Conservation (phyloP, 92 coral and sea anemone genomes). For the Heteractis magnifica region DNA sequence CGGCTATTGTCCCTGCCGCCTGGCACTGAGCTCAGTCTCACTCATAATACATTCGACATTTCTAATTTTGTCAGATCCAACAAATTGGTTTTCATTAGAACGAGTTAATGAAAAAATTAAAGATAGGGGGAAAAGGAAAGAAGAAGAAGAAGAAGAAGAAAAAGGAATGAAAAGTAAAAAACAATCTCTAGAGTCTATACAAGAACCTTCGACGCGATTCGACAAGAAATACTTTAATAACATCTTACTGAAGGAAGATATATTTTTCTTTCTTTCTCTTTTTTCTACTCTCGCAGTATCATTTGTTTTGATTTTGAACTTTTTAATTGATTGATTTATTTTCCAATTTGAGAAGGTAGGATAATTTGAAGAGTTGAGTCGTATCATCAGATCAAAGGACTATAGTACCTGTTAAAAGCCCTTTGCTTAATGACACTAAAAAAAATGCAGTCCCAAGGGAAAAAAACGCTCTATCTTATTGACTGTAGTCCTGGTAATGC, state of each 20-base stretch:
- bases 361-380: constrained; percentile 16
- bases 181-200: background rate
- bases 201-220: background rate
- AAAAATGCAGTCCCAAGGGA: constrained; percentile 2
- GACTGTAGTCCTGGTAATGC: constrained; percentile 6
- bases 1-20: background rate
- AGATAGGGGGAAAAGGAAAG: background rate
- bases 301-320: constrained; percentile 26
- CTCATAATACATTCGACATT: background rate
- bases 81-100: constrained; percentile 8
- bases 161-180: background rate
- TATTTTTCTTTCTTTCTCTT: background rate
- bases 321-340: constrained; percentile 40
- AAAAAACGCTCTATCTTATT: constrained; percentile 10
- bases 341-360: constrained; percentile 29
- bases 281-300: background rate
- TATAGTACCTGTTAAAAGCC: constrained; percentile 29
- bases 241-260: background rate
- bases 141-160: background rate
- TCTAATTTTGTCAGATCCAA: background rate
- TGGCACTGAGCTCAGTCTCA: background rate
- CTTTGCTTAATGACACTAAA: constrained; percentile 31
- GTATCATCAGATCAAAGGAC: constrained; percentile 20
- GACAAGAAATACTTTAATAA: background rate
- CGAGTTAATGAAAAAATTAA: background rate